Percentiles rank a stretch among this genome's conserved stretches.
These are phyloP conservation scores for Margaritifera margaritifera DNA, from an alignment of 2,888 invertebrate species.

Conservation along the genomic window DNA sequence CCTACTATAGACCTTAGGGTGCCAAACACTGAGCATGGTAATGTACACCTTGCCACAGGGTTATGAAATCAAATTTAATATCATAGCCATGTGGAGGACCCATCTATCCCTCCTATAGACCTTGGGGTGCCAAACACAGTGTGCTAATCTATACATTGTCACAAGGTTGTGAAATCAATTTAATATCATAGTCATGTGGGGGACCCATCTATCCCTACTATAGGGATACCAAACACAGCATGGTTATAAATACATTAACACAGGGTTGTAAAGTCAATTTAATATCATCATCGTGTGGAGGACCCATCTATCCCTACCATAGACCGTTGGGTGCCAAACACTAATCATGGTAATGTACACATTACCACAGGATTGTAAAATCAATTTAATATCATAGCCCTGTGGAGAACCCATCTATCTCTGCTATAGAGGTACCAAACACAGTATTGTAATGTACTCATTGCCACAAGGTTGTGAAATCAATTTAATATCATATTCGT, in stretches of 20 bases:
- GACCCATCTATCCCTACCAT: slow-evolving; percentile 82
- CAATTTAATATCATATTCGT: slow-evolving; percentile 87
- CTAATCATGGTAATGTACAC: slow-evolving; percentile 60
- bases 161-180: slow-evolving; percentile 69
- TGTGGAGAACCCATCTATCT: slow-evolving; percentile 79
- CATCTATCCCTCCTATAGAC: slow-evolving; percentile 80
- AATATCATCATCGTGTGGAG: slow-evolving; percentile 85
- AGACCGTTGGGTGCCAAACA: slow-evolving; percentile 83
- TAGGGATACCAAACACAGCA: slow-evolving; percentile 86
- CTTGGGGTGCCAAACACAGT: too few species aligned
- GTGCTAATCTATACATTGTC: too few species aligned
- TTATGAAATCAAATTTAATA: slow-evolving; percentile 71
- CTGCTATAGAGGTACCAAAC: slow-evolving; percentile 75
- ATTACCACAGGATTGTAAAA: too few species aligned
- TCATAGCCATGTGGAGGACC: slow-evolving; percentile 85
- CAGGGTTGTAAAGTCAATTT: not conserved
- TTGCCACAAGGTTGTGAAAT: too few species aligned
- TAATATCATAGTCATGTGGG: slow-evolving; percentile 87
- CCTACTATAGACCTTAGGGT: slow-evolving; percentile 82
- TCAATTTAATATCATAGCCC: slow-evolving; percentile 84
- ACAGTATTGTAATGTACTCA: too few species aligned
- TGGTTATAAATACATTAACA: slow-evolving; percentile 75
- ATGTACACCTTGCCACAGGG: not conserved
- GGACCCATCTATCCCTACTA: slow-evolving; percentile 81
- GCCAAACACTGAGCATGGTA: slow-evolving; percentile 80